Conservation (phyloP, 1,140 invertebrate genomes). For the Aphaenogaster ashmeadi region DNA sequence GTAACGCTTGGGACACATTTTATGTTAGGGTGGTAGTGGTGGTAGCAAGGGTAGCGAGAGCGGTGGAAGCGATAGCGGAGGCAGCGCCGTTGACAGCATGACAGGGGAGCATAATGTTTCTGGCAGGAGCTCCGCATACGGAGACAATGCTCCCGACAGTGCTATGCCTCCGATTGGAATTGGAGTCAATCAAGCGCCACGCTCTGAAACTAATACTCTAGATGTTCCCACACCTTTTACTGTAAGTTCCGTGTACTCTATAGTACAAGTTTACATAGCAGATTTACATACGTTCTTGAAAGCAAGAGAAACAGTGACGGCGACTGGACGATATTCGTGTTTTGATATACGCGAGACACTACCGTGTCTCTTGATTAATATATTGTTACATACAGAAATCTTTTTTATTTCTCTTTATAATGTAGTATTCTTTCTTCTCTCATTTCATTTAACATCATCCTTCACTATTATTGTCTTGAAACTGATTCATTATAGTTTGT, state of each 20-base stretch:
- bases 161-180: constrained; percentile 84
- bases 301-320: neutral
- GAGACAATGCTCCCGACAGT: constrained; percentile 89
- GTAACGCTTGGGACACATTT: constrained; percentile 71
- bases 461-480: neutral
- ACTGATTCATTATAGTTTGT: neutral
- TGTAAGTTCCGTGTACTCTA: constrained; percentile 77
- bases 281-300: constrained; percentile 40
- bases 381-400: neutral
- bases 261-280: constrained; percentile 36
- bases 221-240: constrained; percentile 86
- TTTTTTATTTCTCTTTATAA: neutral
- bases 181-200: constrained; percentile 79
- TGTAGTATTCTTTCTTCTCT: neutral
- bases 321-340: neutral
- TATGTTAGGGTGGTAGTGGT: constrained; percentile 89
- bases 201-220: constrained; percentile 88
- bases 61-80: constrained; percentile 94
- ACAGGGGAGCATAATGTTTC: constrained; percentile 95
- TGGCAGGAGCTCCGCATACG: constrained; percentile 96
- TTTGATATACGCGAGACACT: neutral
- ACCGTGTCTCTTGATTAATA: neutral
- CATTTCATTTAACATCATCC: neutral
- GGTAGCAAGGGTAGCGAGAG: constrained; percentile 93
- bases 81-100: constrained; percentile 96